These are phyloP conservation scores for Bufo gargarizans DNA, from an alignment of 2,113 vertebrate genomes.

Conservation along the genomic window DNA sequence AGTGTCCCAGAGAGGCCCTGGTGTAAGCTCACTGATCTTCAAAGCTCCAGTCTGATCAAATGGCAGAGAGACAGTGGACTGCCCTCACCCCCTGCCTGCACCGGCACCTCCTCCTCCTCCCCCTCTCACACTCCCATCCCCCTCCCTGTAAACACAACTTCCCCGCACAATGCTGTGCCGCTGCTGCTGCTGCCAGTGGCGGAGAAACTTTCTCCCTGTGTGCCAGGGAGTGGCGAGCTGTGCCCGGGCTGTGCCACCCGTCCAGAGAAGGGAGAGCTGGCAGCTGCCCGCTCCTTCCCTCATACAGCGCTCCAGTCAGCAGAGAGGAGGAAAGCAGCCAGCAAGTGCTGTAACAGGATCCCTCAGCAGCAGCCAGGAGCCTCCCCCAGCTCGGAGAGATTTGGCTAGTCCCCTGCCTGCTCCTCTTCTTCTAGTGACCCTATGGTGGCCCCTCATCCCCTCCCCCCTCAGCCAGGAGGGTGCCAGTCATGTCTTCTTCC, in stretches of 20 bases:
- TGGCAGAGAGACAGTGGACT: conserved; percentile 60
- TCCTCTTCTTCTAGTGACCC: conserved; percentile 63
- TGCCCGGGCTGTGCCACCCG: conserved; percentile 53
- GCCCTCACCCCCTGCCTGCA: conserved; percentile 54
- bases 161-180: background rate
- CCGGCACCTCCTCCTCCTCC: background rate
- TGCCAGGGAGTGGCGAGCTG: conserved; percentile 7
- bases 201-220: conserved; percentile 22
- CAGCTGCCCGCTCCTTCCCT: background rate
- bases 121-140: conserved; percentile 12
- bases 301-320: conserved; percentile 62
- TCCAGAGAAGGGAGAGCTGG: too few species aligned
- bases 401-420: conserved; percentile 64
- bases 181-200: background rate
- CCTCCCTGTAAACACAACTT: conserved; percentile 44
- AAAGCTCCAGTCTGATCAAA: conserved; percentile 74
- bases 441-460: conserved; percentile 60
- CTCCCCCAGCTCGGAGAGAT: conserved; percentile 72
- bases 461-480: conserved; percentile 43
- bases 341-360: conserved; percentile 87
- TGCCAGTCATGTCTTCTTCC: conserved; percentile 28
- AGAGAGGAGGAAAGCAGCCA: conserved; percentile 78
- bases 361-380: conserved; percentile 73
- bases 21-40: conserved; percentile 76
- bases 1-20: conserved; percentile 66